Conservation (phyloP, 2,888 invertebrate species). For the Mythimna vitellina region DNA sequence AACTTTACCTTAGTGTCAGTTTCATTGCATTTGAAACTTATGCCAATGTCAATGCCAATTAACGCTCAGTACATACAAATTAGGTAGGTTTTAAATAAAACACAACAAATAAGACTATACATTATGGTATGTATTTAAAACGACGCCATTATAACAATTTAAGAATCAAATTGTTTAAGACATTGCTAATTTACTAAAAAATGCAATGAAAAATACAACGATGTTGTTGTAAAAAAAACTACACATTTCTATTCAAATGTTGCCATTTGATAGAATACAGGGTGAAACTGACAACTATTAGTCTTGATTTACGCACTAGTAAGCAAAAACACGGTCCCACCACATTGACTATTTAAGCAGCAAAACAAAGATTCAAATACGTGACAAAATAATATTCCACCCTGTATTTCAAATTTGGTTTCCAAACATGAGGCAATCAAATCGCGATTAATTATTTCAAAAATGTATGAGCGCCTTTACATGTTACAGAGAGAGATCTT, state of each 20-base stretch:
- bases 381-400: slow-evolving; percentile 3
- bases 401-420: slow-evolving; percentile 20
- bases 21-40: background rate
- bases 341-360: background rate
- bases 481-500: slow-evolving; percentile 35
- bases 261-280: slow-evolving; percentile 16
- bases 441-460: background rate
- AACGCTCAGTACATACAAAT: background rate
- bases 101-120: slow-evolving; percentile 53
- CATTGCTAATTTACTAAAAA: slow-evolving; percentile 41
- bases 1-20: background rate
- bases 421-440: slow-evolving; percentile 4
- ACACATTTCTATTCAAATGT: background rate
- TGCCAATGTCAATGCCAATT: background rate
- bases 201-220: slow-evolving; percentile 50
- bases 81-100: slow-evolving; percentile 41
- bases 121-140: slow-evolving; percentile 64
- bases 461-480: slow-evolving; percentile 38
- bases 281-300: background rate
- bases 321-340: background rate
- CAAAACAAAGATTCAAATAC: background rate
- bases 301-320: too few relatives aligned
- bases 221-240: slow-evolving; percentile 5
- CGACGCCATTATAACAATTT: slow-evolving; percentile 32
- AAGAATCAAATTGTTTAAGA: slow-evolving; percentile 15